A percentile compares a stretch with the other conserved stretches of the same genome.
Conservation (phyloP, 2,888 invertebrate species). For the Cephus rjabovi region DNA sequence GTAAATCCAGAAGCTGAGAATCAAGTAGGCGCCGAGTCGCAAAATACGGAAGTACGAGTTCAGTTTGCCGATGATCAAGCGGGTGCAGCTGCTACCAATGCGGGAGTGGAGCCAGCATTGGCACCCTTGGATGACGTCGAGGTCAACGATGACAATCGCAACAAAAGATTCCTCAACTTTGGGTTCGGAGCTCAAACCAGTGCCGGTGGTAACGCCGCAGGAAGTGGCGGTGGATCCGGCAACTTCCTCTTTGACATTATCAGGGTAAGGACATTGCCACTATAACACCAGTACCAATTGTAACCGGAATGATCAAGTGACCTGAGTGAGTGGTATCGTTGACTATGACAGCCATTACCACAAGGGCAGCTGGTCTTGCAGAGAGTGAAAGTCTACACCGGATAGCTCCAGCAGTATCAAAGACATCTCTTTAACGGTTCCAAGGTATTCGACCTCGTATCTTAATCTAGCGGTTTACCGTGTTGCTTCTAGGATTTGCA, state of each 20-base stretch:
- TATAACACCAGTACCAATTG: background rate
- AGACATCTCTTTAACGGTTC: background rate
- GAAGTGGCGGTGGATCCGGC: conserved; percentile 78
- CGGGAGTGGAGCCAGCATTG: conserved; percentile 76
- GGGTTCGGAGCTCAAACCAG: conserved; percentile 65
- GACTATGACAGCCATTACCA: conserved; percentile 5
- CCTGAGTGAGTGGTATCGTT: background rate
- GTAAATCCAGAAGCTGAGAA: conserved; percentile 61
- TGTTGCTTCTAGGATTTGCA: background rate
- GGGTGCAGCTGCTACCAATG: conserved; percentile 70
- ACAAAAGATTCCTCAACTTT: conserved; percentile 83
- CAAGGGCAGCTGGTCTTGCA: conserved; percentile 17
- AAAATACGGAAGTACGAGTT: conserved; percentile 74
- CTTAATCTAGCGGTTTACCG: background rate
- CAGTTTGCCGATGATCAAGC: conserved; percentile 70
- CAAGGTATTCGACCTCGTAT: conserved; percentile 1
- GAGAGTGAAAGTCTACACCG: conserved; percentile 18
- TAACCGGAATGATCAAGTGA: background rate
- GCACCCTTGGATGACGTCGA: conserved; percentile 79
- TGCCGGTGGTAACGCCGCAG: conserved; percentile 61
- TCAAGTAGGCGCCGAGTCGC: conserved; percentile 70
- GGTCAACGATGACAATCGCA: conserved; percentile 82
- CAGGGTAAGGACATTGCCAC: conserved; percentile 69
- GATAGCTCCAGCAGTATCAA: background rate
- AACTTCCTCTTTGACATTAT: conserved; percentile 92